These are phyloP conservation scores for Chaetoderma sp. DNA, from an alignment of 2,888 invertebrate genomes.

Conservation along the genomic window DNA sequence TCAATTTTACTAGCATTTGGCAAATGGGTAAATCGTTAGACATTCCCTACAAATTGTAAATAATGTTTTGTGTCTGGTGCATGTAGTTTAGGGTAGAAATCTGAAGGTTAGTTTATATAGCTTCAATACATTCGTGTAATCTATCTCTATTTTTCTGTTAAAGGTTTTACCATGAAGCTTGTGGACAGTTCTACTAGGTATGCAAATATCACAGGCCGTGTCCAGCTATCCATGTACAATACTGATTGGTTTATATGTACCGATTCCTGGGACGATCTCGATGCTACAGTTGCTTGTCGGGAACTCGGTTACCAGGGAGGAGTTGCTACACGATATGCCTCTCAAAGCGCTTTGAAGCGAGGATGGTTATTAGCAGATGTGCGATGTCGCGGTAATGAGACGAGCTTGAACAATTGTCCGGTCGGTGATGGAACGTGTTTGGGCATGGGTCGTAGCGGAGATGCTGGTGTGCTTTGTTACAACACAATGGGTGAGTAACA, in stretches of 20 bases:
- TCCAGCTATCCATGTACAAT: slow-evolving; percentile 37
- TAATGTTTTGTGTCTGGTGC: no score
- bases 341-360: neutral
- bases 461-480: slow-evolving; percentile 12
- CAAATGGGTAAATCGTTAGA: no score
- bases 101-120: no score
- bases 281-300: slow-evolving; percentile 72
- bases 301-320: slow-evolving; percentile 70
- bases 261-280: slow-evolving; percentile 71
- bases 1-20: no score
- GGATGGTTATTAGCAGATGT: neutral
- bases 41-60: no score
- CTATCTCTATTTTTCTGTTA: no score
- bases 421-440: neutral
- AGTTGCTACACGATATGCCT: slow-evolving; percentile 5
- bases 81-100: no score
- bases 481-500: neutral
- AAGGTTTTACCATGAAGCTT: neutral
- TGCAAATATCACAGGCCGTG: neutral
- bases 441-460: neutral
- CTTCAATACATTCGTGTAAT: no score
- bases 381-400: slow-evolving; percentile 4
- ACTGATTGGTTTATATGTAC: slow-evolving; percentile 72
- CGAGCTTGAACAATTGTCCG: neutral
- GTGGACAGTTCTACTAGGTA: neutral